phyloP scores from a whole-genome alignment of 2,888 invertebrate genomes.

The Nymphalis polychloros region DNA sequence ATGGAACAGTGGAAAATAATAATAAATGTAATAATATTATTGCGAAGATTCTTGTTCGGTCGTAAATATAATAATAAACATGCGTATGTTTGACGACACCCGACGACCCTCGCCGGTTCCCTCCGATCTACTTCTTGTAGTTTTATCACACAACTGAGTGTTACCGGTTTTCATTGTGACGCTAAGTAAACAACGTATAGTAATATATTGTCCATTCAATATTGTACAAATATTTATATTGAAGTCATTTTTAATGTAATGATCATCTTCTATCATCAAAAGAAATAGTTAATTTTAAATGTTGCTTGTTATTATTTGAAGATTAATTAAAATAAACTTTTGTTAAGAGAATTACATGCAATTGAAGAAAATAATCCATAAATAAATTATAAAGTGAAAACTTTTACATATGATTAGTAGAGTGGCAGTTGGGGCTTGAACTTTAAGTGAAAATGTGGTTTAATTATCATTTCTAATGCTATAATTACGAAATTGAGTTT shows the following conservation, averaged over 20 bases:
- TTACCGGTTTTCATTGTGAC: constrained; percentile 5
- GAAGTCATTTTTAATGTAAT: not conserved
- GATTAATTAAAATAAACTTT: too few species aligned
- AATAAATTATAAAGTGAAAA: too few species aligned
- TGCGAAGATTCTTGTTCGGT: constrained; percentile 52
- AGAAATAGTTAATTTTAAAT: too few species aligned
- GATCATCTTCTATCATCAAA: not conserved
- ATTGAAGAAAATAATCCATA: too few species aligned
- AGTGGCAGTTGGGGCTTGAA: too few species aligned
- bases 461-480: too few species aligned
- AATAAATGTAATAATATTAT: constrained; percentile 65
- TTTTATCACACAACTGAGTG: not conserved
- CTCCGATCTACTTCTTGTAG: not conserved
- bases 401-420: too few species aligned
- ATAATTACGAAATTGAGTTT: too few species aligned
- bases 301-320: not conserved
- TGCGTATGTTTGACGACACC: constrained; percentile 37
- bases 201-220: not conserved
- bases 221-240: not conserved
- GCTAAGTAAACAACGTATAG: not conserved
- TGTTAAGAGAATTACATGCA: too few species aligned
- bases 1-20: constrained; percentile 73
- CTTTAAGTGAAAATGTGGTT: too few species aligned
- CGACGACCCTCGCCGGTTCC: constrained; percentile 2
- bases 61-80: constrained; percentile 57